Percentiles rank a stretch among this genome's conserved stretches.
These are phyloP conservation scores for Danio jaintianensis DNA, from an alignment of 2,797 vertebrate species.

Conservation along the genomic window DNA sequence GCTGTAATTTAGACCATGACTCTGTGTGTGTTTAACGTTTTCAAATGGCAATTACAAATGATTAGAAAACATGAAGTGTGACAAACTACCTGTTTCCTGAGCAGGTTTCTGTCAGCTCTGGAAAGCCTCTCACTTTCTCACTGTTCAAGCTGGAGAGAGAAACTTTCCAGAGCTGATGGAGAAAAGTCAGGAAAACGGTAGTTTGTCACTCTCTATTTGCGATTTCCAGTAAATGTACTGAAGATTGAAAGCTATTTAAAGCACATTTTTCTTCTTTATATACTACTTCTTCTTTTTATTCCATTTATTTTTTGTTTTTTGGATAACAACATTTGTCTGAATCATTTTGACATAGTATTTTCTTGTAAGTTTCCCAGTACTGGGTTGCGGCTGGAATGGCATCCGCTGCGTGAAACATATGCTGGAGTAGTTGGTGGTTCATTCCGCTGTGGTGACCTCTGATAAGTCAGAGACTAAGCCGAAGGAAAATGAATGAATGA, in stretches of 20 bases:
- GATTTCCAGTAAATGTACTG: conserved; percentile 6
- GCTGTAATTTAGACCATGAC: conserved; percentile 2
- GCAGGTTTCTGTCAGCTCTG: conserved; percentile 9
- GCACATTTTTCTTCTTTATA: not conserved
- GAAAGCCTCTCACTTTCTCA: not conserved
- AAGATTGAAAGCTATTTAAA: not conserved
- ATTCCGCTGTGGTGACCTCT: too few relatives aligned
- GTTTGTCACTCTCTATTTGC: not conserved
- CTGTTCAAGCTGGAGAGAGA: not conserved
- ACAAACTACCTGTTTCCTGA: conserved; percentile 30
- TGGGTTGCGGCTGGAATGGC: too few relatives aligned
- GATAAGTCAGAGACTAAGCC: too few relatives aligned
- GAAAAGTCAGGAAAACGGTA: not conserved
- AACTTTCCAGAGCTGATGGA: conserved; percentile 5
- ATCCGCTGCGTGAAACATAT: too few relatives aligned
- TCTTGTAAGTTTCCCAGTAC: too few relatives aligned
- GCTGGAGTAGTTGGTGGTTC: too few relatives aligned
- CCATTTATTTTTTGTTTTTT: too few relatives aligned
- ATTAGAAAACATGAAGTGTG: conserved; percentile 9
- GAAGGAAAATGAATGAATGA: too few relatives aligned
- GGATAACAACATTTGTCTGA: too few relatives aligned
- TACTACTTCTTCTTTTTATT: too few relatives aligned
- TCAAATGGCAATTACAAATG: conserved; percentile 6
- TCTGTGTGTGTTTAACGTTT: not conserved
- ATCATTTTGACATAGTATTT: too few relatives aligned